Conservation (phyloP, 2,888 invertebrate species). For the Erebia ligea region DNA sequence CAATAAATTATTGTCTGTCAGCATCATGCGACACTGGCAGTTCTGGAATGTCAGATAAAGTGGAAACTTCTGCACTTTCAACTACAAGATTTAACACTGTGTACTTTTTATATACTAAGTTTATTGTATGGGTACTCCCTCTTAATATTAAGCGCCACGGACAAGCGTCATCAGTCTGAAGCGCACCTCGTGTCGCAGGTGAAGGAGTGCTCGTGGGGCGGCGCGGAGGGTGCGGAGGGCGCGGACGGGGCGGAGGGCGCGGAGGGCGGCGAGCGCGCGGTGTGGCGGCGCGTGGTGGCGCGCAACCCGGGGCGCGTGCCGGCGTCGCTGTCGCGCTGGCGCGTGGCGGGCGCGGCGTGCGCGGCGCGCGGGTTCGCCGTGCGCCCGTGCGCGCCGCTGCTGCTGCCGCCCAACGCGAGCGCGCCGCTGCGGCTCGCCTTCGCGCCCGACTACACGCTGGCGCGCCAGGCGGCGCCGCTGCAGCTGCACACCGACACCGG, state of each 20-base stretch:
- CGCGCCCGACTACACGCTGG: constrained; percentile 64
- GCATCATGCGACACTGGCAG: no score
- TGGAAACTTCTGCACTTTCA: no score
- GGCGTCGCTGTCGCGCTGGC: constrained; percentile 85
- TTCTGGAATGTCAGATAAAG: no score
- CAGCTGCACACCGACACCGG: constrained; percentile 50
- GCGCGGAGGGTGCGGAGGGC: constrained; percentile 33
- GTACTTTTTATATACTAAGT: no score
- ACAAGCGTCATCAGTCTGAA: no score
- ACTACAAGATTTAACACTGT: no score
- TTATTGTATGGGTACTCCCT: no score
- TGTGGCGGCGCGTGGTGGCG: constrained; percentile 89
- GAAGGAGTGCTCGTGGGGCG: constrained; percentile 84
- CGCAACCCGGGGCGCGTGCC: constrained; percentile 95
- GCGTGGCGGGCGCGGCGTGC: constrained; percentile 59
- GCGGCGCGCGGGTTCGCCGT: constrained; percentile 66
- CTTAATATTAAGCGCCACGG: no score
- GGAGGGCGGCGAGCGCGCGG: constrained; percentile 20
- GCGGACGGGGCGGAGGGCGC: constrained; percentile 27
- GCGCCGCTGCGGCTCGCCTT: constrained; percentile 59
- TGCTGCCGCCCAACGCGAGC: constrained; percentile 63
- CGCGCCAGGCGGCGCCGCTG: constrained; percentile 54
- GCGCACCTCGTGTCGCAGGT: no score
- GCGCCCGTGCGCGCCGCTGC: constrained; percentile 61
- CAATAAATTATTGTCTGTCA: no score